Evolutionary conservation across 2,113 vertebrate species (phyloP).

Genomic region (Micromys minutus): DNA sequence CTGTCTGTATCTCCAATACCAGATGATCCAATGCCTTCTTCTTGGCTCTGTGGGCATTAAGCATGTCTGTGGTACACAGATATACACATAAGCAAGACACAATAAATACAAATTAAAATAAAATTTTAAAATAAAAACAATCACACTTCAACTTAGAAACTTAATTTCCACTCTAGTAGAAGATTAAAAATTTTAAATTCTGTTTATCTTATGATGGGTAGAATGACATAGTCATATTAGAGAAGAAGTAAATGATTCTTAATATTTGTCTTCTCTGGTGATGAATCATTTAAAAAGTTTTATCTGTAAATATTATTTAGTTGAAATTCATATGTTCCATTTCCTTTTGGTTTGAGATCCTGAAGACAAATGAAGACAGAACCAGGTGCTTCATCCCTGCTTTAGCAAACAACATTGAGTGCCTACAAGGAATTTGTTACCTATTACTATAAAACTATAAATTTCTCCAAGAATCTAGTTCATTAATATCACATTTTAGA

Average conservation of each 20-base stretch:
- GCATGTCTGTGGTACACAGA: neutral
- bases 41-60: neutral
- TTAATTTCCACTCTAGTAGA: neutral
- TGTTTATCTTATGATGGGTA: neutral
- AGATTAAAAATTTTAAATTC: neutral
- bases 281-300: neutral
- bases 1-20: neutral
- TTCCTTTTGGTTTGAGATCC: slow-evolving; percentile 13
- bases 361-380: neutral
- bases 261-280: neutral
- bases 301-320: neutral
- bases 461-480: slow-evolving; percentile 69
- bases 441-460: slow-evolving; percentile 43
- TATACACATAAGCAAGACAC: neutral
- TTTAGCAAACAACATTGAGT: slow-evolving; percentile 39
- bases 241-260: neutral
- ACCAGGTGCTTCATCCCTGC: slow-evolving; percentile 5
- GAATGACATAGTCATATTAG: neutral
- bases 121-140: neutral
- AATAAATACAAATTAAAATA: neutral
- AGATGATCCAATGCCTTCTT: neutral
- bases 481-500: slow-evolving; percentile 59
- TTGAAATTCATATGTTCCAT: neutral
- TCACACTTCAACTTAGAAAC: neutral
- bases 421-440: slow-evolving; percentile 42